A percentile compares a stretch with the other conserved stretches of the same genome.
Evolutionary conservation across 2,113 vertebrate genomes (phyloP).

Genomic region (Tyto alba): DNA sequence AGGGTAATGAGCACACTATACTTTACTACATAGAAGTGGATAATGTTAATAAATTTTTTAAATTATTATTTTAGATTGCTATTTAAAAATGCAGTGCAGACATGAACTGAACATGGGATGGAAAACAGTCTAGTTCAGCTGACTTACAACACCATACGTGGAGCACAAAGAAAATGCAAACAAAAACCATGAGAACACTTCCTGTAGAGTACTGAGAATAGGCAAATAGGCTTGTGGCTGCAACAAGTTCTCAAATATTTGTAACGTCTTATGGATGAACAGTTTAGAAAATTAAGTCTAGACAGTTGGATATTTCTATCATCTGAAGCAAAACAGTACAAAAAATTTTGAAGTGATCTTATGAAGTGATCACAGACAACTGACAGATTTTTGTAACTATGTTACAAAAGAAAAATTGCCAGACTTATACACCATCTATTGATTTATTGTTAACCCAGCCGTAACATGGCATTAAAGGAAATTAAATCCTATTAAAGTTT

Average conservation of each 20-base stretch:
- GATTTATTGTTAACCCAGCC: not conserved
- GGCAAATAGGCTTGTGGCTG: not conserved
- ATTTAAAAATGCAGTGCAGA: not conserved
- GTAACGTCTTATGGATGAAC: not conserved
- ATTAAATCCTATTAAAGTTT: not conserved
- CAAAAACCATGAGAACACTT: not conserved
- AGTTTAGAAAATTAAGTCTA: not conserved
- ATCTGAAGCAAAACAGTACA: not conserved
- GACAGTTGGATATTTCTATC: not conserved
- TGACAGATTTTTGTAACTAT: not conserved
- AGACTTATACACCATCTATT: not conserved
- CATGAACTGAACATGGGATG: not conserved
- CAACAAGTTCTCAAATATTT: not conserved
- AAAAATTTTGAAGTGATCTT: not conserved
- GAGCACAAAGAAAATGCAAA: not conserved
- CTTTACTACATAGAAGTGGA: not conserved
- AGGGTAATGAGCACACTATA: not conserved
- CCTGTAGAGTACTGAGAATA: not conserved
- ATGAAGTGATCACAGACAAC: not conserved
- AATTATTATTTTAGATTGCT: not conserved
- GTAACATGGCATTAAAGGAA: not conserved
- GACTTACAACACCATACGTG: not conserved
- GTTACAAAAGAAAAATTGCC: not conserved
- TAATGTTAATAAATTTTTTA: not conserved
- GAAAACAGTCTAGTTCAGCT: not conserved